A percentile compares a stretch with the other conserved stretches of the same genome.
These are phyloP conservation scores for Oncorhynchus kisutch DNA, from an alignment of 2,113 vertebrate species.

Conservation along the genomic window DNA sequence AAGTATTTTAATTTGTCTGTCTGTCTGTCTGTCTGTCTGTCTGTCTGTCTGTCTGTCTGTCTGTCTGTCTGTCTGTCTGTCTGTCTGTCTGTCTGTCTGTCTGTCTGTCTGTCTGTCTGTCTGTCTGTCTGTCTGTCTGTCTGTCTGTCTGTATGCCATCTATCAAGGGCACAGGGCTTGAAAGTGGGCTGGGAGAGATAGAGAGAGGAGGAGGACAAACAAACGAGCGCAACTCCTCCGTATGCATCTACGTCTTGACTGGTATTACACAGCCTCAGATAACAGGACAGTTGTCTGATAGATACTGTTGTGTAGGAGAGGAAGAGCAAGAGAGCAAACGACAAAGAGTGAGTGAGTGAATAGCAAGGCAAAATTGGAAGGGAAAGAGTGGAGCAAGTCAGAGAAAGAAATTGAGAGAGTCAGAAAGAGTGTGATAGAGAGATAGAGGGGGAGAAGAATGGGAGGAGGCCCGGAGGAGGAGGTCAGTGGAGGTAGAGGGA, in stretches of 20 bases:
- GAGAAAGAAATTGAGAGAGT: not conserved
- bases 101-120: not conserved
- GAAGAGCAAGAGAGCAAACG: conserved; percentile 3
- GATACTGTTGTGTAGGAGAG: not conserved
- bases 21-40: not conserved
- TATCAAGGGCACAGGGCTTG: no score
- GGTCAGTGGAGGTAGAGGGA: conserved; percentile 60
- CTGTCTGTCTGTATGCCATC: not conserved
- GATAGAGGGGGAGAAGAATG: conserved; percentile 22
- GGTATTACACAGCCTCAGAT: not conserved
- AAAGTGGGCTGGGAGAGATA: not conserved
- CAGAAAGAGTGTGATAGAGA: not conserved
- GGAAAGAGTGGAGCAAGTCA: conserved; percentile 3
- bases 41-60: not conserved
- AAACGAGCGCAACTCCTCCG: not conserved
- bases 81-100: not conserved
- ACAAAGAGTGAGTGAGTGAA: not conserved
- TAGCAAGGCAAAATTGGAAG: not conserved
- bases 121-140: not conserved
- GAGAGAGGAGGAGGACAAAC: no score
- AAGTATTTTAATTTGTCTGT: conserved; percentile 65
- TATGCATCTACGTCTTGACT: not conserved
- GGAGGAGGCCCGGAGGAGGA: conserved; percentile 33
- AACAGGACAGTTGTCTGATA: not conserved
- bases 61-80: conserved; percentile 5